Base-by-base conservation (phyloP, 2,888 invertebrate species). In the Harmothoe impar region DNA sequence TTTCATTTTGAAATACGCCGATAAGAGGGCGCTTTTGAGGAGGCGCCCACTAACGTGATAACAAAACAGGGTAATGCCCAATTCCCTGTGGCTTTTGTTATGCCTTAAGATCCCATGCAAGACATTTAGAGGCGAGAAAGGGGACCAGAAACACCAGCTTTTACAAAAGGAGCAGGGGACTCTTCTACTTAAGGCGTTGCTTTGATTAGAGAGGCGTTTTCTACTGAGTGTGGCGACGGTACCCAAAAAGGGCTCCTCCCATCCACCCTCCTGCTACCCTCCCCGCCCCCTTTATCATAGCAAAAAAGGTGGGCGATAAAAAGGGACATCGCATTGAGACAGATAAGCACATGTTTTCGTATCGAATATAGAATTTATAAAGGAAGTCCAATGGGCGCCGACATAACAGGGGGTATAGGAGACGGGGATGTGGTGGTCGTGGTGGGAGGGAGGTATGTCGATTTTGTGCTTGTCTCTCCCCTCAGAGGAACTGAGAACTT, bases 61-160 rank as follows among this genome's bases (percentile, higher is more conserved):
- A 86, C 86, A 52, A 86, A 86, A 31, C 86, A 31, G 86, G 86
- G 52, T 86, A 86, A 86, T 86, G 56, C 56, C 54, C 86, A 86
- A 86, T 86, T 86, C 86, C 86, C 52, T 31, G 86, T 54, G 54
- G 54, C 86, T 52, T 56, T 86, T 86, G 86, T 86, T 86, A 29
- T 54, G 86, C 56, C 81, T 81, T 81, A 81, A 81, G 81, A 81
- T 81, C 81, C 81, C 81, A 43, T 81, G 81, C 81, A 43, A 81
- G 81, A 81, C 81, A 81, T 81, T 81, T 81, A 81, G 81, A 81
- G 81, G 81, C 43, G 81, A 33, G 81, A 81, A 43, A 81, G 81
- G 81, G 23, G 81, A 81, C 81, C 43, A 81, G 81, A 43, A 81
- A 81, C 81, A 81, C 35, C 81, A 43, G 33, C 81, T 81, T 81